Evolutionary conservation across 1,140 invertebrate genomes (phyloP).

Genomic region (Zaprionus vittiger): DNA sequence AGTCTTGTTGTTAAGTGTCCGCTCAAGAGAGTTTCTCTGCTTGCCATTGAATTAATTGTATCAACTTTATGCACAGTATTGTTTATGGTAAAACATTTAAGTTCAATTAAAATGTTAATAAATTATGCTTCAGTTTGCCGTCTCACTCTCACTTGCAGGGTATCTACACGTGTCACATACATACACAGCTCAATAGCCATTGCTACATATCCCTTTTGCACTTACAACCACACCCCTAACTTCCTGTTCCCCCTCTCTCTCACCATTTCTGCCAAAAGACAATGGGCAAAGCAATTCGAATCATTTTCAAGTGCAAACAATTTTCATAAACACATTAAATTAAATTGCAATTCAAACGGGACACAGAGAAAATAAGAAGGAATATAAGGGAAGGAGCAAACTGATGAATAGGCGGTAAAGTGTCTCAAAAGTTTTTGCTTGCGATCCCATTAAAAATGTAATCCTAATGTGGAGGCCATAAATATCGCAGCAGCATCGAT

Average conservation of each 20-base stretch:
- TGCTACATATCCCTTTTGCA: not conserved
- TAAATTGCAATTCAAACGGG: conserved; percentile 77
- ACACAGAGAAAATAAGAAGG: not conserved
- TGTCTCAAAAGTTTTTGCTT: conserved; percentile 49
- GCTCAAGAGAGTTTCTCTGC: too few relatives aligned
- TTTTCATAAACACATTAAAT: conserved; percentile 84
- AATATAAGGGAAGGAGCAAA: not conserved
- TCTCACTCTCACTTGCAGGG: not conserved
- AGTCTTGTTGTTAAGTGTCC: too few relatives aligned
- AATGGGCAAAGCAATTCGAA: conserved; percentile 64
- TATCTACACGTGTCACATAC: not conserved
- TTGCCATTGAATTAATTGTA: too few relatives aligned
- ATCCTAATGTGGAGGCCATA: not conserved
- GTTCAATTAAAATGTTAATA: too few relatives aligned
- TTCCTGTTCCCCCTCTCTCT: not conserved
- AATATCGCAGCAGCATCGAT: not conserved
- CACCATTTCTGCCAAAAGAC: conserved; percentile 37
- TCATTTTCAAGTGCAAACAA: conserved; percentile 52
- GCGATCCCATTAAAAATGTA: not conserved
- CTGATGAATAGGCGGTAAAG: conserved; percentile 4
- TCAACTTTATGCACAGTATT: too few relatives aligned
- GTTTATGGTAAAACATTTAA: too few relatives aligned
- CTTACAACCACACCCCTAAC: conserved; percentile 51
- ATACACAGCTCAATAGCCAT: not conserved
- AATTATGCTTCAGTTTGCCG: not conserved